A percentile compares a stretch with the other conserved stretches of the same genome.
Evolutionary conservation across 2,888 invertebrate genomes (phyloP).

Genomic region (Macrophya annulata): DNA sequence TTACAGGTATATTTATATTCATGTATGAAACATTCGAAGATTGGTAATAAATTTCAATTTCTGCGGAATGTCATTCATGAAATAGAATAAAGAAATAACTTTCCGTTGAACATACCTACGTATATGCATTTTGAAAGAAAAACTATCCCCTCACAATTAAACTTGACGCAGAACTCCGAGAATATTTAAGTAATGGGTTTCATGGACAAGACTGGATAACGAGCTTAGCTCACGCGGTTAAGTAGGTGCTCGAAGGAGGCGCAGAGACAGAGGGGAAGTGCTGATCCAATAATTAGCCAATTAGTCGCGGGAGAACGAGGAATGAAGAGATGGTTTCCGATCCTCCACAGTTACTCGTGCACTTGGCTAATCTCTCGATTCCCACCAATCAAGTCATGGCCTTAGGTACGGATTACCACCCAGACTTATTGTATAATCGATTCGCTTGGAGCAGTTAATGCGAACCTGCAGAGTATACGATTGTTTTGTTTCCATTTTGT

Average conservation of each 20-base stretch:
- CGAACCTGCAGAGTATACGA: not conserved
- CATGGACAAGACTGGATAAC: conserved; percentile 74
- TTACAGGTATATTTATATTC: not conserved
- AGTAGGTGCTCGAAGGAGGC: conserved; percentile 48
- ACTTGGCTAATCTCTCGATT: conserved; percentile 47
- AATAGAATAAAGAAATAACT: not conserved
- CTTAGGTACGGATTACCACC: conserved; percentile 40
- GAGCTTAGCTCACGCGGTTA: conserved; percentile 62
- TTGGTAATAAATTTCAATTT: not conserved
- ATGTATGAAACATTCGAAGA: not conserved
- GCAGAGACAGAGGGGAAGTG: conserved; percentile 46
- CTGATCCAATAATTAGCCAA: conserved; percentile 61
- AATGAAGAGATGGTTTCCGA: conserved; percentile 17
- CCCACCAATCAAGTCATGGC: conserved; percentile 38
- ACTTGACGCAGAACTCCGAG: not conserved
- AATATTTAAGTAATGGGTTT: conserved; percentile 65
- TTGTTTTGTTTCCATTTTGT: not conserved
- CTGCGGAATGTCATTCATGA: not conserved
- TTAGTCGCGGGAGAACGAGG: conserved; percentile 41
- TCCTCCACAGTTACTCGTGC: conserved; percentile 27
- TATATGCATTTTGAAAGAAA: not conserved
- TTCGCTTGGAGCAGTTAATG: not conserved
- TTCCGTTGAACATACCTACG: not conserved
- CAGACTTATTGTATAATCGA: not conserved
- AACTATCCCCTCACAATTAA: not conserved